These are phyloP conservation scores for Stratiomys singularior DNA, from an alignment of 2,888 invertebrate genomes.

Conservation along the genomic window DNA sequence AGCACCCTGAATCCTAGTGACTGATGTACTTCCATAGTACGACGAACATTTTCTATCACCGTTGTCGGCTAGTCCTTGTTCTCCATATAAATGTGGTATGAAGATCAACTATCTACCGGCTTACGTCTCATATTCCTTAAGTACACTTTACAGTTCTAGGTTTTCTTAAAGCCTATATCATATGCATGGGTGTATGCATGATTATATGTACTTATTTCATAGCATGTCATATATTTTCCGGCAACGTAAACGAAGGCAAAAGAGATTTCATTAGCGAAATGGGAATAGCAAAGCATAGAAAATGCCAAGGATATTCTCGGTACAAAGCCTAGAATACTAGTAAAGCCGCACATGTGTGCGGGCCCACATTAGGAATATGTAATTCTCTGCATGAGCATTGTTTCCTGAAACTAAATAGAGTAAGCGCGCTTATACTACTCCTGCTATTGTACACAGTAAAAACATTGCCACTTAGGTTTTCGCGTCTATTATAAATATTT, in stretches of 20 bases:
- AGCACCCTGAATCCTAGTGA: conserved; percentile 12
- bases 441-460: no score
- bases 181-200: background rate
- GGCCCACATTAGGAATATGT: no score
- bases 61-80: background rate
- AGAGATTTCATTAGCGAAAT: conserved; percentile 30
- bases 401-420: no score
- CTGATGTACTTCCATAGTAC: conserved; percentile 19
- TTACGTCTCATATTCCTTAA: conserved; percentile 8
- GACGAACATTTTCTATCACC: conserved; percentile 18
- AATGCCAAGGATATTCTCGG: background rate
- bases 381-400: no score
- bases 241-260: conserved; percentile 6
- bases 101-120: conserved; percentile 26
- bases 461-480: no score
- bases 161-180: conserved; percentile 1
- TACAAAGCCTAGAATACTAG: no score
- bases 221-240: conserved; percentile 6
- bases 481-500: no score
- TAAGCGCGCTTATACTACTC: no score
- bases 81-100: conserved; percentile 12
- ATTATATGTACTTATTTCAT: background rate
- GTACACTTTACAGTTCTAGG: background rate
- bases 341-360: no score
- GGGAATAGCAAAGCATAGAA: conserved; percentile 1